Base-by-base conservation (phyloP, 2,113 vertebrate species). In the Rallus limicola region DNA sequence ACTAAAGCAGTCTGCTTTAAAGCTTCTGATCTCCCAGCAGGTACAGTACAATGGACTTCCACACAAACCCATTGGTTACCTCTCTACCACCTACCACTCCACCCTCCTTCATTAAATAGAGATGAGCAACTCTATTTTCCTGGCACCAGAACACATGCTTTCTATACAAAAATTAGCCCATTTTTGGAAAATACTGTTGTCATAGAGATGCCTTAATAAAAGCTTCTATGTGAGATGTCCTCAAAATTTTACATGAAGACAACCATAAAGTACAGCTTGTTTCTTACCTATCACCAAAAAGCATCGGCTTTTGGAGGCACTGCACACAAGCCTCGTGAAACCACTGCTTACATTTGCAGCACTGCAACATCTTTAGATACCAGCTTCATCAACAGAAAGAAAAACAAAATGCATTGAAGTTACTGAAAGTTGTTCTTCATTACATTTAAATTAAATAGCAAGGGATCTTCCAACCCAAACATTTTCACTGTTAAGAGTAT, bases 321-420 rank as follows among this genome's bases (percentile, higher is more conserved):
- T 99, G 99, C 95, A 99, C 99, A 65, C 99, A 99, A 56, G 98
- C 99, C 97, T 99, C 99, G 64, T 99, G 99, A 98, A 99, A 99
- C 99, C 99, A 99, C 98, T 99, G 99, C 94, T 99, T 99, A 98
- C 99, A 99, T 91, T 98, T 98, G 97, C 98, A 99, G 97, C 99
- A 99, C 98, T 99, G 99, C 93, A 99, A 98, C 99, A 99, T 99
- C 98, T 99, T 99, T 98, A 99, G 98, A 97, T 98, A 99, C 99
- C 99, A 99, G 92, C 99, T 99, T 91, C 52, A 97, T 48, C 77
- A 85, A 70, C 19, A 92, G 79, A 91, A 90, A 96, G 42, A 95
- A 62, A 90, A 87, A 89, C 86, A 88, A 78, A 53, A 74, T 38
- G 24, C 12, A 62, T 94, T 95, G 81, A 59, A 94, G 80, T 42